Conservation (phyloP, 1,140 invertebrate genomes). For the Leptinotarsa defecta region DNA sequence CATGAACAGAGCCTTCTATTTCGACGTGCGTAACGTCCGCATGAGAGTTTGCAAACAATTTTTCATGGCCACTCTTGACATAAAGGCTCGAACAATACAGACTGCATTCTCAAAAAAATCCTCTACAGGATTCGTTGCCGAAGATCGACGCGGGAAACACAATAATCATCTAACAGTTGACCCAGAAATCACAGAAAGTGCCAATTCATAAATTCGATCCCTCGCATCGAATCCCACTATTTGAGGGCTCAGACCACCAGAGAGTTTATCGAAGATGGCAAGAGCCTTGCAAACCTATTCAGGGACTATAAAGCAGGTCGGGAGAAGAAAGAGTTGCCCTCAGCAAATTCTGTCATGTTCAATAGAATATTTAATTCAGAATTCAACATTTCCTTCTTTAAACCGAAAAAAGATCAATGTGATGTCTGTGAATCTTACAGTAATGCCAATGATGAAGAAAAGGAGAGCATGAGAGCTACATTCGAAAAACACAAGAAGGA, state of each 20-base stretch:
- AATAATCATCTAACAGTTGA: slow-evolving; percentile 7
- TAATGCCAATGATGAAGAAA: slow-evolving; percentile 27
- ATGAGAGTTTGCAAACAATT: slow-evolving; percentile 8
- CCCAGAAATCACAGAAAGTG: slow-evolving; percentile 16
- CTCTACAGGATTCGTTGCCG: not conserved
- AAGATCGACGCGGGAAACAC: not conserved
- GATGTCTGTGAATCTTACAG: slow-evolving; percentile 23
- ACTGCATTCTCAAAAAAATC: slow-evolving; percentile 8
- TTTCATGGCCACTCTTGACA: slow-evolving; percentile 1
- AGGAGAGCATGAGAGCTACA: slow-evolving; percentile 12
- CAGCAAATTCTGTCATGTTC: slow-evolving; percentile 45
- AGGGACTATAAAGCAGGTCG: not conserved
- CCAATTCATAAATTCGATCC: slow-evolving; percentile 4
- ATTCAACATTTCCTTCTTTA: slow-evolving; percentile 40
- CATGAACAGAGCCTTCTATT: slow-evolving; percentile 7
- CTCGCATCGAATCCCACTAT: slow-evolving; percentile 51
- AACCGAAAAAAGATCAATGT: slow-evolving; percentile 28
- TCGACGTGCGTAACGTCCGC: not conserved
- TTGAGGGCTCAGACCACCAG: slow-evolving; percentile 38
- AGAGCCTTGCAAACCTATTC: too few species aligned
- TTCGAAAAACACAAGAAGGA: slow-evolving; percentile 26
- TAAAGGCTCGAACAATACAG: slow-evolving; percentile 7
- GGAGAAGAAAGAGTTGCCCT: slow-evolving; percentile 42
- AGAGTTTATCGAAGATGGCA: slow-evolving; percentile 33
- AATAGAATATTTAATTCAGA: slow-evolving; percentile 47